Base-by-base conservation (phyloP, 2,113 vertebrate genomes). In the Etheostoma cragini region DNA sequence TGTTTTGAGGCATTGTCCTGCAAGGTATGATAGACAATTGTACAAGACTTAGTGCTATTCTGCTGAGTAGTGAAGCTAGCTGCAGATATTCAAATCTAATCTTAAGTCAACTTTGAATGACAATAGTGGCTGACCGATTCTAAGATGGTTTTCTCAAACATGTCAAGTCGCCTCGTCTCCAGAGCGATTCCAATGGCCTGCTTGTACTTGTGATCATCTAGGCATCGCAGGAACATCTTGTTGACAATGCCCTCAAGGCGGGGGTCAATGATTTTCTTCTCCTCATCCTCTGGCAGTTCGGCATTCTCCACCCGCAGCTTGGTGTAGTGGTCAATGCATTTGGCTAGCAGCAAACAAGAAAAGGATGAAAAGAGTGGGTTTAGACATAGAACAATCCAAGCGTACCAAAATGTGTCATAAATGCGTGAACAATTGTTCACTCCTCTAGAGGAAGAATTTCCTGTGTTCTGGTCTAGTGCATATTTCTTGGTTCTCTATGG, bases 291-390 rank as follows among this genome's bases (percentile, higher is more conserved):
- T 0, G 96, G 96, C 67, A 98, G 93, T 77, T 99, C 98, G 0
- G 97, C 97, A 26, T 99, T 99, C 92, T 98, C 98, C 80, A 99
- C 98, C 8, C 98, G 97, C 78, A 98, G 96, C 86, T 99, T 99
- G 78, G 98, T 99, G 77, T 99, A 99, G 91, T 99, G 97, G 91
- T 99, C 98, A 0, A 99, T 99, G 83, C 98, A 99, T 93, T 99
- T 99, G 86, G 98, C 98, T 99, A 67, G 83, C 19, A 76, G 47
- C 35, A 53, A 3, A 72, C 52, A 83, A 3, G 49, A 68, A 62
- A 2, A 1, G 47, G 1, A 0, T 42, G 0, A 71, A 57, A 45
- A 76, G 8, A 19, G 21, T 22, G 17, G 46, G 8, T 3, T 42
- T 2, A 42, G 38, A 42, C 38, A 38, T 8, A 10, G 38, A 42